A percentile compares a stretch with the other conserved stretches of the same genome.
These are phyloP conservation scores for Zygaena filipendulae DNA, from an alignment of 2,888 invertebrate species.

Conservation along the genomic window DNA sequence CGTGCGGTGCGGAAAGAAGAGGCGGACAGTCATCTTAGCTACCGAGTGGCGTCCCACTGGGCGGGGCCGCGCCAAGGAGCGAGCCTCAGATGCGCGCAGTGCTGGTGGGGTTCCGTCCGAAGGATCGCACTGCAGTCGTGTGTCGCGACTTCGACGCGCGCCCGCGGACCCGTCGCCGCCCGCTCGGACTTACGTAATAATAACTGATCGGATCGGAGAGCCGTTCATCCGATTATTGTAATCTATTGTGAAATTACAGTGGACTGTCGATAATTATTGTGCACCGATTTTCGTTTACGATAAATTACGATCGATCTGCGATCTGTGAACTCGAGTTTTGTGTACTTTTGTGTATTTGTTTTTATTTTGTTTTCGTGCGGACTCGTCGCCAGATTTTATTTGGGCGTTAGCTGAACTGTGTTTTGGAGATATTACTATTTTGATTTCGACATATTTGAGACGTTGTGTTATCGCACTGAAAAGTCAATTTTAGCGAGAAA, in stretches of 20 bases:
- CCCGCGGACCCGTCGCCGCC: slow-evolving; percentile 41
- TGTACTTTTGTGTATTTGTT: slow-evolving; percentile 41
- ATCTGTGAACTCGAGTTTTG: slow-evolving; percentile 42
- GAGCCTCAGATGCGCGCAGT: slow-evolving; percentile 72
- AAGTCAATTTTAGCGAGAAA: too few relatives aligned
- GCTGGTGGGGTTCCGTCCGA: slow-evolving; percentile 71
- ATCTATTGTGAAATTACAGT: slow-evolving; percentile 58
- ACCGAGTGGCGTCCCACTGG: slow-evolving; percentile 68
- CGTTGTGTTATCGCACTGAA: slow-evolving; percentile 27
- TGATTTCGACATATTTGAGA: slow-evolving; percentile 24
- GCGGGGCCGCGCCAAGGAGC: slow-evolving; percentile 70
- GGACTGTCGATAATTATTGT: slow-evolving; percentile 45
- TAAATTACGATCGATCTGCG: slow-evolving; percentile 22
- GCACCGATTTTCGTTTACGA: slow-evolving; percentile 25
- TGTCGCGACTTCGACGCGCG: slow-evolving; percentile 57
- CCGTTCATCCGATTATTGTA: slow-evolving; percentile 45
- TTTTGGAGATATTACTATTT: slow-evolving; percentile 31
- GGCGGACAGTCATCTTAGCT: slow-evolving; percentile 65
- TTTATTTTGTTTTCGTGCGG: slow-evolving; percentile 49
- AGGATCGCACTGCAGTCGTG: slow-evolving; percentile 71
- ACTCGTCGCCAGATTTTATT: slow-evolving; percentile 40
- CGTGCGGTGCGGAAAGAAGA: slow-evolving; percentile 40
- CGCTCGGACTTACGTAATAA: slow-evolving; percentile 57
- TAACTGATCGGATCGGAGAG: slow-evolving; percentile 51
- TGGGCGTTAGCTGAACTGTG: slow-evolving; percentile 49